phyloP scores from a whole-genome alignment of 2,888 invertebrate genomes.

The Capitulum mitella region DNA sequence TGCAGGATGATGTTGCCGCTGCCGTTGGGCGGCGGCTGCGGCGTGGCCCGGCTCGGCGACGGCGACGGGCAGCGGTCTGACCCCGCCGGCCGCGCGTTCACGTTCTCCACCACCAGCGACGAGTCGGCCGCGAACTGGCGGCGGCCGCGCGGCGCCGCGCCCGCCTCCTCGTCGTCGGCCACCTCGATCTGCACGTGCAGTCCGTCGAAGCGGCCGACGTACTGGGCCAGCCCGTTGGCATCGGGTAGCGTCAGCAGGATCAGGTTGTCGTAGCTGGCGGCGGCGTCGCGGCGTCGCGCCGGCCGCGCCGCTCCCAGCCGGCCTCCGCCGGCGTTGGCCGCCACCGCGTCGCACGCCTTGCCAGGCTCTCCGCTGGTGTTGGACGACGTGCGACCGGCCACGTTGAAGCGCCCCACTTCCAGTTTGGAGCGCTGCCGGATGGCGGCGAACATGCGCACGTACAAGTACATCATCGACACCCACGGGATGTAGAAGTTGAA shows the following conservation, averaged over 20 bases:
- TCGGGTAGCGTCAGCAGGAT: slow-evolving; percentile 17
- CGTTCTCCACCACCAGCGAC: slow-evolving; percentile 27
- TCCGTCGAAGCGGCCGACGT: neutral
- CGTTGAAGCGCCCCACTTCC: slow-evolving; percentile 36
- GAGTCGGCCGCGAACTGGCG: slow-evolving; percentile 26
- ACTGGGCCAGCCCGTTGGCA: slow-evolving; percentile 26
- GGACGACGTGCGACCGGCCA: slow-evolving; percentile 22
- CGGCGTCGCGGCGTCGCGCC: no score
- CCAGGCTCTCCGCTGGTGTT: neutral
- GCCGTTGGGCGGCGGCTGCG: slow-evolving; percentile 20
- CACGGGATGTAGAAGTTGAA: slow-evolving; percentile 50
- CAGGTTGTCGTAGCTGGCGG: slow-evolving; percentile 14
- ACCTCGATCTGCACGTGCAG: slow-evolving; percentile 10
- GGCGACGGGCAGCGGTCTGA: slow-evolving; percentile 2
- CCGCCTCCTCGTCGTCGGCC: slow-evolving; percentile 12
- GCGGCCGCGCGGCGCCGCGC: slow-evolving; percentile 8
- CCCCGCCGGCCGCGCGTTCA: neutral
- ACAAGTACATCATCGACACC: slow-evolving; percentile 47
- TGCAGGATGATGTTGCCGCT: slow-evolving; percentile 33
- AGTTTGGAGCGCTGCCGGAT: slow-evolving; percentile 44
- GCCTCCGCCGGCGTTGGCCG: neutral
- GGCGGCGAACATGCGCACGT: slow-evolving; percentile 46
- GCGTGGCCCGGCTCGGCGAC: neutral
- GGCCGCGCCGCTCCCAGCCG: no score
- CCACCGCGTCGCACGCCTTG: neutral